A percentile compares a stretch with the other conserved stretches of the same genome.
Conservation (phyloP, 2,888 invertebrate species). For the Caenorhabditis doughertyi region DNA sequence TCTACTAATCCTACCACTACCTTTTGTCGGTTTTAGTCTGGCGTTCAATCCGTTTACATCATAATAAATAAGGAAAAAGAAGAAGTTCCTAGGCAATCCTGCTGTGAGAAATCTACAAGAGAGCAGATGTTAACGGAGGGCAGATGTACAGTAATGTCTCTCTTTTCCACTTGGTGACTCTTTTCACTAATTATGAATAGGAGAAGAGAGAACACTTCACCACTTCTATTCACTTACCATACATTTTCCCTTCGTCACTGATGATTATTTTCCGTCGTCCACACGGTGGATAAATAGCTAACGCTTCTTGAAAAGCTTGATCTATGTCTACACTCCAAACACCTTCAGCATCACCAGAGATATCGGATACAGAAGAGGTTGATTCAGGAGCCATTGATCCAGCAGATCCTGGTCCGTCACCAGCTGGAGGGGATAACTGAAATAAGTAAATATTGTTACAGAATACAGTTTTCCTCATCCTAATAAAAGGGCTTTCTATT, state of each 20-base stretch:
- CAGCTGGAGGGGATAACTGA: slow-evolving; percentile 71
- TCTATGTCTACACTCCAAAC: slow-evolving; percentile 99
- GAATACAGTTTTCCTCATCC: not conserved
- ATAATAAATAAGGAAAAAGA: slow-evolving; percentile 22
- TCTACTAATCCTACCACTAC: slow-evolving; percentile 28
- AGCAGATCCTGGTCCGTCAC: slow-evolving; percentile 62
- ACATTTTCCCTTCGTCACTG: slow-evolving; percentile 99
- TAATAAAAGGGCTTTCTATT: no score
- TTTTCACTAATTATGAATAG: slow-evolving; percentile 35
- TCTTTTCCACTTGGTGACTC: slow-evolving; percentile 4
- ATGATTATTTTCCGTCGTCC: slow-evolving; percentile 99
- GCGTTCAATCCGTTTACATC: slow-evolving; percentile 55
- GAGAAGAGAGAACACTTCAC: not conserved
- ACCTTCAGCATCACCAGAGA: slow-evolving; percentile 92
- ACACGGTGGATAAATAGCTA: slow-evolving; percentile 99
- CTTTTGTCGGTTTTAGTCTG: slow-evolving; percentile 47
- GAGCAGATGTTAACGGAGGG: slow-evolving; percentile 43
- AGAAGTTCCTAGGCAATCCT: slow-evolving; percentile 7
- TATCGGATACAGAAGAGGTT: slow-evolving; percentile 65
- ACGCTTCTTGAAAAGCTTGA: slow-evolving; percentile 96
- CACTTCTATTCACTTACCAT: slow-evolving; percentile 87
- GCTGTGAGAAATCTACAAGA: not conserved
- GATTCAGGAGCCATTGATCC: slow-evolving; percentile 66
- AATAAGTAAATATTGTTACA: not conserved
- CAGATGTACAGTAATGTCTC: slow-evolving; percentile 56